Conservation (phyloP, 2,113 vertebrate genomes). For the Symphodus melops region DNA sequence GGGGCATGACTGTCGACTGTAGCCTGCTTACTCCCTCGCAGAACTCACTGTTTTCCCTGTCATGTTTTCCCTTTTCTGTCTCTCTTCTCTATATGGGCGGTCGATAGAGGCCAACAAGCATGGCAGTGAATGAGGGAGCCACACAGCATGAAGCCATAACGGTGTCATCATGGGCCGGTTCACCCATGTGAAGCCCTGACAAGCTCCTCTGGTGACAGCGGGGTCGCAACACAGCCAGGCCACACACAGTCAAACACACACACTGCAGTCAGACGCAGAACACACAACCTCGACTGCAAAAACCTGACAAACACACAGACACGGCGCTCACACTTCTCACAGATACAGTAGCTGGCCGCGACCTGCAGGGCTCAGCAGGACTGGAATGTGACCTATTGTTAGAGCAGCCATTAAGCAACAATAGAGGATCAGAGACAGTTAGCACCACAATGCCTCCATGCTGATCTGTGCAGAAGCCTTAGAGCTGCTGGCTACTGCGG, state of each 20-base stretch:
- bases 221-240: slow-evolving; percentile 3
- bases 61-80: not conserved
- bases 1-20: not conserved
- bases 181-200: slow-evolving; percentile 15
- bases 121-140: slow-evolving; percentile 45
- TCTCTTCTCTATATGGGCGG: slow-evolving; percentile 21
- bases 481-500: slow-evolving; percentile 19
- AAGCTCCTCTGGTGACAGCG: slow-evolving; percentile 25
- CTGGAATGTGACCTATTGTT: slow-evolving; percentile 77
- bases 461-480: slow-evolving; percentile 65
- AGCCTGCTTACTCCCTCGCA: not conserved
- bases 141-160: slow-evolving; percentile 32
- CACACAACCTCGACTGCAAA: not conserved
- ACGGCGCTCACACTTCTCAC: slow-evolving; percentile 19
- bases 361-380: slow-evolving; percentile 45
- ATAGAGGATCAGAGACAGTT: slow-evolving; percentile 73
- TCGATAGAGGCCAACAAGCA: slow-evolving; percentile 17
- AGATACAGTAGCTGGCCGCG: slow-evolving; percentile 33
- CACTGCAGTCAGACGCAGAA: not conserved
- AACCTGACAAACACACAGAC: slow-evolving; percentile 1
- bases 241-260: slow-evolving; percentile 40
- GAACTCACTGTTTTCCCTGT: not conserved
- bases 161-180: slow-evolving; percentile 41
- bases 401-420: slow-evolving; percentile 57
- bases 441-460: slow-evolving; percentile 71